Percentiles rank a stretch among this genome's conserved stretches.
Conservation (phyloP, 2,888 invertebrate species). For the Eilema depressum region DNA sequence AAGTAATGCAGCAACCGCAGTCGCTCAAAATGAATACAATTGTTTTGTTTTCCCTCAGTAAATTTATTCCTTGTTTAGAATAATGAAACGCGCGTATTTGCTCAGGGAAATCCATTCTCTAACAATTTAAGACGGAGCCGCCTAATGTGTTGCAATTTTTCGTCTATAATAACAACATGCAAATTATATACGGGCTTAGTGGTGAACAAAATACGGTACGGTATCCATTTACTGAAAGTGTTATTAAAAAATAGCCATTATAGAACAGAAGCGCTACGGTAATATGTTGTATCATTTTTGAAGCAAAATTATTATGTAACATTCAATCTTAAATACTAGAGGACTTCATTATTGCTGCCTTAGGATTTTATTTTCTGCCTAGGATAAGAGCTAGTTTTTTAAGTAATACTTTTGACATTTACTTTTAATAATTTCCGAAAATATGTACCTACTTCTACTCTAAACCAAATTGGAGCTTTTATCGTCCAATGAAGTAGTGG, state of each 20-base stretch:
- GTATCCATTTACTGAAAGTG: conserved; percentile 36
- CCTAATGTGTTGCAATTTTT: conserved; percentile 83
- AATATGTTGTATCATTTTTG: conserved; percentile 20
- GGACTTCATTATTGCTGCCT: too few relatives aligned
- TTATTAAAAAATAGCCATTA: conserved; percentile 29
- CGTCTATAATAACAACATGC: conserved; percentile 75
- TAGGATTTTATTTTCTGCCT: too few relatives aligned
- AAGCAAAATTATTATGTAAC: conserved; percentile 17
- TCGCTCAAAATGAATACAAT: conserved; percentile 83
- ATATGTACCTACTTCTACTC: background rate
- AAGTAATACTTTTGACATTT: background rate
- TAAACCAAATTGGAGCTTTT: background rate
- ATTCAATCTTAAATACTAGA: background rate
- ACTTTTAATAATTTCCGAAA: background rate
- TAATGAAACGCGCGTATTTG: conserved; percentile 83
- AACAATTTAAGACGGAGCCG: conserved; percentile 79
- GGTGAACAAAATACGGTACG: conserved; percentile 33
- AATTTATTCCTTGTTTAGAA: conserved; percentile 85
- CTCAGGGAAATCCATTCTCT: conserved; percentile 81
- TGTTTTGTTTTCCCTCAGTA: conserved; percentile 83
- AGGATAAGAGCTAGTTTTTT: background rate
- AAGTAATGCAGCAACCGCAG: conserved; percentile 81
- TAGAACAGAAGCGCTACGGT: conserved; percentile 13
- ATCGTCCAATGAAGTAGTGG: background rate
- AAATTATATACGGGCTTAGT: conserved; percentile 59